Evolutionary conservation across 2,113 vertebrate genomes (phyloP).

Genomic region (Atractosteus spatula): DNA sequence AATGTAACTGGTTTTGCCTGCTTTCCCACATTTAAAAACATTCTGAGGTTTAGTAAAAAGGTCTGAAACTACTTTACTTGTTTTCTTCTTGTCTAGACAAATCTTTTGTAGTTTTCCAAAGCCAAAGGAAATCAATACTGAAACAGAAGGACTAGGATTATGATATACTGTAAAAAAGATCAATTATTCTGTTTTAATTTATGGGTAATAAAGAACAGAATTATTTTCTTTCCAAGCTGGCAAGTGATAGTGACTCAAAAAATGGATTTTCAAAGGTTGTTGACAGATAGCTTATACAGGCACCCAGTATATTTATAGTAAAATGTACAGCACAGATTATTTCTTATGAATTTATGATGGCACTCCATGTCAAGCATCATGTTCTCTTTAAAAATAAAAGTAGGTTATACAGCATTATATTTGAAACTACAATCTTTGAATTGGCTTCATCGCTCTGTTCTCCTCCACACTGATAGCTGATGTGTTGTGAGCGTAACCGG

Average conservation of each 20-base stretch:
- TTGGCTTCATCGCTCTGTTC: too few species aligned
- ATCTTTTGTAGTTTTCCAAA: not conserved
- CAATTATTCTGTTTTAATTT: not conserved
- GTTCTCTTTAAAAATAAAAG: too few species aligned
- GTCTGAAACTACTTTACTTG: not conserved
- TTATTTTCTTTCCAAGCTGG: not conserved
- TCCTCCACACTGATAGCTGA: too few species aligned
- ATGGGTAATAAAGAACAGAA: conserved; percentile 2
- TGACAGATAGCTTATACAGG: not conserved
- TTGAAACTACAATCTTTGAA: too few species aligned
- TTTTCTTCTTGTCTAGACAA: conserved; percentile 1
- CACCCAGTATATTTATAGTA: not conserved
- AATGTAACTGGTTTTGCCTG: too few species aligned
- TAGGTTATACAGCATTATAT: too few species aligned
- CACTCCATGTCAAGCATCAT: too few species aligned
- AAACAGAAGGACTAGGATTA: not conserved
- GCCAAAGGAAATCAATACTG: not conserved
- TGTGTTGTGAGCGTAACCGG: too few species aligned
- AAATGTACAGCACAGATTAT: not conserved
- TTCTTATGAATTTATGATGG: too few species aligned
- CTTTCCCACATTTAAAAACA: too few species aligned
- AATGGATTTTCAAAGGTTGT: not conserved
- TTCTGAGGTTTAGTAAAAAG: too few species aligned
- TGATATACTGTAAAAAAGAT: not conserved
- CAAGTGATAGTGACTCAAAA: not conserved